A percentile compares a stretch with the other conserved stretches of the same genome.
Conservation (phyloP, 2,797 vertebrate species). For the Fistularia tabacaria region DNA sequence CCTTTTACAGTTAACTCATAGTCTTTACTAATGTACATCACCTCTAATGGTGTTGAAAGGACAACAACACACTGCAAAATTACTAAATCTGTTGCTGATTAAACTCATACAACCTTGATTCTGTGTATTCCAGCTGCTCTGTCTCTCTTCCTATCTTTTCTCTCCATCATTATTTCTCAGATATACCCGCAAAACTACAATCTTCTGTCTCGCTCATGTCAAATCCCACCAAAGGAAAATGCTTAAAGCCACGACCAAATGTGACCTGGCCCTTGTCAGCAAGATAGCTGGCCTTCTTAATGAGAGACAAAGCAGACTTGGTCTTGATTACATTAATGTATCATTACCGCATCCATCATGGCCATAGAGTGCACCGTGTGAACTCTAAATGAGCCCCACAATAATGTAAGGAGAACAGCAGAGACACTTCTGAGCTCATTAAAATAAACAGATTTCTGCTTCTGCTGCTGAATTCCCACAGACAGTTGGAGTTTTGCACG, state of each 20-base stretch:
- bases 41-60: conserved; percentile 54
- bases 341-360: conserved; percentile 71
- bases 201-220: conserved; percentile 34
- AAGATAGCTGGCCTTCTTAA: conserved; percentile 67
- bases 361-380: conserved; percentile 59
- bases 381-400: conserved; percentile 64
- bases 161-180: conserved; percentile 20
- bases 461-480: conserved; percentile 72
- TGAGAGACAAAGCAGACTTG: conserved; percentile 68
- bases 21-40: conserved; percentile 56
- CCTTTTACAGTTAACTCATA: conserved; percentile 27
- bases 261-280: conserved; percentile 64
- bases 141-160: conserved; percentile 40
- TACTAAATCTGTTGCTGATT: conserved; percentile 35
- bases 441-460: conserved; percentile 74
- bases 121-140: conserved; percentile 47
- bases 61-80: conserved; percentile 35
- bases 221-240: conserved; percentile 52
- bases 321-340: conserved; percentile 70
- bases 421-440: conserved; percentile 75
- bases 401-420: conserved; percentile 63
- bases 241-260: conserved; percentile 52
- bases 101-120: conserved; percentile 37
- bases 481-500: conserved; percentile 50
- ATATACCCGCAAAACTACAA: conserved; percentile 29